Conservation (phyloP, 2,113 vertebrate genomes). For the chimpanzee (Pan troglodytes) region DNA sequence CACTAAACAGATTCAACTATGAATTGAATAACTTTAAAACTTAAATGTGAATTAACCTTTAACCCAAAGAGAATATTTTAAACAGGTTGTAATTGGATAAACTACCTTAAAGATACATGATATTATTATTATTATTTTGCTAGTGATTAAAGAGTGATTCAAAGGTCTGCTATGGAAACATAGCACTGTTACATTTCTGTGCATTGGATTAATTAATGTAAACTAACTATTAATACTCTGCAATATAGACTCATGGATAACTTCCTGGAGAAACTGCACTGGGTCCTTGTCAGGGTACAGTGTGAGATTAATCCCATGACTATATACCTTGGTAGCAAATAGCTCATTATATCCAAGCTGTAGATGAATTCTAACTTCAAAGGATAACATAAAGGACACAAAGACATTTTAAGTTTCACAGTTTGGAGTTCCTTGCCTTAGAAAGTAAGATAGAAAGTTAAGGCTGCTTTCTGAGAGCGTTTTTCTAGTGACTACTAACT, state of each 20-base stretch:
- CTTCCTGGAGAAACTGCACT: neutral
- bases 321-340: neutral
- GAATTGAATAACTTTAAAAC: conserved; percentile 1
- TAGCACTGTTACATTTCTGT: neutral
- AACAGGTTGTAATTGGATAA: neutral
- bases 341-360: neutral
- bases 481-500: neutral
- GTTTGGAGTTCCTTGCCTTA: neutral
- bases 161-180: neutral
- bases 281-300: neutral
- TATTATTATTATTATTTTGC: neutral
- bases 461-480: neutral
- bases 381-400: neutral
- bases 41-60: neutral
- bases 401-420: neutral
- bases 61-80: conserved; percentile 33
- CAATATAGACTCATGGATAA: neutral
- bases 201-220: neutral
- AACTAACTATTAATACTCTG: neutral
- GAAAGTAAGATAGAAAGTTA: neutral
- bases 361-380: neutral
- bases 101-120: neutral
- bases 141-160: conserved; percentile 33
- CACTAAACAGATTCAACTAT: conserved; percentile 35
- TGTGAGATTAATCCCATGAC: neutral